Evolutionary conservation across 2,113 vertebrate species (phyloP).

Genomic region (Pipa parva): DNA sequence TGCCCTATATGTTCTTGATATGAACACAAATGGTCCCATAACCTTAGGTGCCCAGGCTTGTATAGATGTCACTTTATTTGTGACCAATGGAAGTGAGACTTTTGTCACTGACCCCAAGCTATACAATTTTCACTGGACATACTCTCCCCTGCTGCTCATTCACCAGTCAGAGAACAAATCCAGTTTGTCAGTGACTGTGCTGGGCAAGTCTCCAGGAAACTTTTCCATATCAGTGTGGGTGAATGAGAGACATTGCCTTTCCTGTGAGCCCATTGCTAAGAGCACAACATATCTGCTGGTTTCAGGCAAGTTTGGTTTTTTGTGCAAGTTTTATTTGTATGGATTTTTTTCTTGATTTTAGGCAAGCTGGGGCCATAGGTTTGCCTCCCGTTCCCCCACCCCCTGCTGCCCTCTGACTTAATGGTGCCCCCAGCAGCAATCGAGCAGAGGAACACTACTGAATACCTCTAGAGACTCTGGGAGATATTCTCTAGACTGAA

Average conservation of each 20-base stretch:
- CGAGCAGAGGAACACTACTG: too few species aligned
- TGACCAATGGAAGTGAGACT: conserved; percentile 22
- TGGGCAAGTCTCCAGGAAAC: conserved; percentile 47
- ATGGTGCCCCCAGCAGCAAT: too few species aligned
- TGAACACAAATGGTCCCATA: conserved; percentile 57
- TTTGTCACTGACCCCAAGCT: neutral
- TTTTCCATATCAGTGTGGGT: conserved; percentile 62
- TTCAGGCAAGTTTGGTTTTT: conserved; percentile 54
- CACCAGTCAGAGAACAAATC: conserved; percentile 44
- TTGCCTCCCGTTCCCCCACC: too few species aligned
- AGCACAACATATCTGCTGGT: conserved; percentile 49
- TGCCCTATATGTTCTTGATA: conserved; percentile 43
- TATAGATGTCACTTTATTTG: conserved; percentile 49
- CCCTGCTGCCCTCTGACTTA: too few species aligned
- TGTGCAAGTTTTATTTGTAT: neutral
- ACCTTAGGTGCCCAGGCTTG: conserved; percentile 57
- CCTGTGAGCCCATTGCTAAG: conserved; percentile 54
- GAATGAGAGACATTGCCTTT: conserved; percentile 51
- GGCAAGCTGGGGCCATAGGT: too few species aligned
- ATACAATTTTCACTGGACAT: conserved; percentile 63
- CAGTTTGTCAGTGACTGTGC: conserved; percentile 45
- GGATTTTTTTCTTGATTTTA: too few species aligned
- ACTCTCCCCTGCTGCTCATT: conserved; percentile 57
- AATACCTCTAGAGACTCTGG: too few species aligned
- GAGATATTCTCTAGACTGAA: too few species aligned